phyloP scores from a whole-genome alignment of 2,888 invertebrate species.

The Trissoscelio sp. region DNA sequence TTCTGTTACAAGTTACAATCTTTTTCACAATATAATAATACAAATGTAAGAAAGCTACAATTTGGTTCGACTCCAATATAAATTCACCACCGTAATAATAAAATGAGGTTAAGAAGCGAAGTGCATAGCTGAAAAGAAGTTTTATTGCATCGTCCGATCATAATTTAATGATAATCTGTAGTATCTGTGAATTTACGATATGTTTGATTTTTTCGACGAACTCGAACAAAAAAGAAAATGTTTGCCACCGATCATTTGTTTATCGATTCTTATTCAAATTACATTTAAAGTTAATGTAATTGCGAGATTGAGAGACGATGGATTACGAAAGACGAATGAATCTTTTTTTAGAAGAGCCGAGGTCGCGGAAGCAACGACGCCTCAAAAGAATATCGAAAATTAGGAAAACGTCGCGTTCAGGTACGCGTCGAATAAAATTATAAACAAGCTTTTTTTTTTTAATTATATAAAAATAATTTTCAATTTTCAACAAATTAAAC shows the following conservation, averaged over 20 bases:
- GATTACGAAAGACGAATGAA: constrained; percentile 65
- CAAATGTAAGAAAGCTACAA: too few species aligned
- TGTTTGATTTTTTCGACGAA: background rate
- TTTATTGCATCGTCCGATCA: constrained; percentile 13
- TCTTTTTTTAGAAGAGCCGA: constrained; percentile 65
- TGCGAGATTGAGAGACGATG: constrained; percentile 54
- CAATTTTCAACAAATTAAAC: too few species aligned
- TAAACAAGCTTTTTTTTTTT: too few species aligned
- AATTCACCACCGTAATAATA: constrained; percentile 40
- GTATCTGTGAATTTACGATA: background rate
- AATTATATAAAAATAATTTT: too few species aligned
- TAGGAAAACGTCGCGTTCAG: constrained; percentile 48
- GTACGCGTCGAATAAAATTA: constrained; percentile 16
- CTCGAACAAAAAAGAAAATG: background rate
- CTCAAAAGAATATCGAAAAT: constrained; percentile 59
- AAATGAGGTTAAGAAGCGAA: constrained; percentile 46
- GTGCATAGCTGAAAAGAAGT: constrained; percentile 39
- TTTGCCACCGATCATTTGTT: background rate
- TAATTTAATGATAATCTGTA: constrained; percentile 9
- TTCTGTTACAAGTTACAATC: too few species aligned
- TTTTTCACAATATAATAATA: too few species aligned
- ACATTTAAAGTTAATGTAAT: constrained; percentile 50
- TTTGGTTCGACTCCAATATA: constrained; percentile 35
- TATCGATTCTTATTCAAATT: constrained; percentile 17
- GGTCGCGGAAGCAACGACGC: constrained; percentile 60